These are phyloP conservation scores for Arvicola amphibius DNA, from an alignment of 2,797 vertebrate species.

Conservation along the genomic window DNA sequence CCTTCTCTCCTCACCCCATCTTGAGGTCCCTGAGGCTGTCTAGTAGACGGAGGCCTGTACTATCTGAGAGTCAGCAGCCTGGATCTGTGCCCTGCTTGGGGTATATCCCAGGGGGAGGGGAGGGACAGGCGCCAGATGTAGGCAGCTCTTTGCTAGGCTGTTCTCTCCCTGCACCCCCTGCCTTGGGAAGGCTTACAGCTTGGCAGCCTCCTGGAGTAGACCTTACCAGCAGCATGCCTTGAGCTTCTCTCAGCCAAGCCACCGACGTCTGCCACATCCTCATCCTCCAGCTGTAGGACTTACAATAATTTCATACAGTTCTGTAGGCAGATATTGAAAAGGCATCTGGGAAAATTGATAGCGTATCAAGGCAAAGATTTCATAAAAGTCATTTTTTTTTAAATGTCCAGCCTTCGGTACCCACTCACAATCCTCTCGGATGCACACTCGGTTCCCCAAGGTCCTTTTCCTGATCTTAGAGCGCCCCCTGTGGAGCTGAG, in stretches of 20 bases:
- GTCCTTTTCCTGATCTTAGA: slow-evolving; percentile 80
- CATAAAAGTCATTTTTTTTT: slow-evolving; percentile 80
- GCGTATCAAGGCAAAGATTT: slow-evolving; percentile 83
- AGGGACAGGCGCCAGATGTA: background rate
- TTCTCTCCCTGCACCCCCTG: background rate
- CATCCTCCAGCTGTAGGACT: slow-evolving; percentile 68
- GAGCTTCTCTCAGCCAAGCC: slow-evolving; percentile 20
- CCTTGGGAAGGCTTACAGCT: background rate
- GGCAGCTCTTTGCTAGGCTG: background rate
- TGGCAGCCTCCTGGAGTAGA: background rate
- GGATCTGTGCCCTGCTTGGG: background rate
- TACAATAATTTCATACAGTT: slow-evolving; percentile 80
- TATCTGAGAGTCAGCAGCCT: background rate
- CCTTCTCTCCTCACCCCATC: background rate
- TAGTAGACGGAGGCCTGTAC: background rate
- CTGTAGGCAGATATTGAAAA: slow-evolving; percentile 83
- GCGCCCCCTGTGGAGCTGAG: slow-evolving; percentile 77
- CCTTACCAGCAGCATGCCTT: background rate
- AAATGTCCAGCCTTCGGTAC: slow-evolving; percentile 74
- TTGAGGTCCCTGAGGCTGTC: background rate
- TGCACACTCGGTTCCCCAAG: background rate
- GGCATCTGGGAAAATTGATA: slow-evolving; percentile 83
- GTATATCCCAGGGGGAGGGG: rapidly evolving
- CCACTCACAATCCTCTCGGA: background rate
- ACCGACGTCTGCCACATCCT: slow-evolving; percentile 30